Percentiles rank a stretch among this genome's conserved stretches.
Conservation (phyloP, 2,888 invertebrate genomes). For the Hemicrepidius hirtus region DNA sequence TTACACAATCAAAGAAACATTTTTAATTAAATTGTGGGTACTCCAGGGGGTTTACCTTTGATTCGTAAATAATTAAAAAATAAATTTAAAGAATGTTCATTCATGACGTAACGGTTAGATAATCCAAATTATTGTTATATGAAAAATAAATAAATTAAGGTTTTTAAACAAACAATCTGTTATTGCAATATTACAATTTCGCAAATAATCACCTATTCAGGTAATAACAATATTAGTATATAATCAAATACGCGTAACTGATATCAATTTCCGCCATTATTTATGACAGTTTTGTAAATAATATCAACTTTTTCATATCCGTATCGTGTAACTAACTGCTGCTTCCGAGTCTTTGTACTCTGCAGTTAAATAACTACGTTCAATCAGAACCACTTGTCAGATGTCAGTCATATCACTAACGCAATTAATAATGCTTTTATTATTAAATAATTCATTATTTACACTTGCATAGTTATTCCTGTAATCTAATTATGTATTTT, state of each 20-base stretch:
- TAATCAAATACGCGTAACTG: conserved; percentile 52
- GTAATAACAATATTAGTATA: conserved; percentile 46
- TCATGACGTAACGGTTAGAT: no score
- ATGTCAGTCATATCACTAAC: conserved; percentile 27
- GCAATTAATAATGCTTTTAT: conserved; percentile 27
- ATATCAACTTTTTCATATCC: conserved; percentile 53
- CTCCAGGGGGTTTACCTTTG: no score
- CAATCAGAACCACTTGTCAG: conserved; percentile 31
- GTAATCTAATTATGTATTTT: conserved; percentile 1
- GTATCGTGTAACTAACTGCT: conserved; percentile 58
- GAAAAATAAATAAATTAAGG: conserved; percentile 4
- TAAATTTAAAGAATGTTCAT: no score
- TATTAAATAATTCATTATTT: conserved; percentile 24
- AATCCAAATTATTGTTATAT: no score
- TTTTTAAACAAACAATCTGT: neutral
- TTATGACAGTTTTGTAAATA: conserved; percentile 51
- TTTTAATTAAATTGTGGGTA: no score
- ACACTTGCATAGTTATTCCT: neutral
- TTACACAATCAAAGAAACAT: no score
- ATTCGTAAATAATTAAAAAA: no score
- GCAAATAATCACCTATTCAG: conserved; percentile 41
- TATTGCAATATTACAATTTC: conserved; percentile 28
- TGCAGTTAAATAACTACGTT: conserved; percentile 35
- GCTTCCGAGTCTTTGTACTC: conserved; percentile 59
- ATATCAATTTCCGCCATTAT: conserved; percentile 49